Conservation (phyloP, 2,888 invertebrate species). For the Dasypolia templi region DNA sequence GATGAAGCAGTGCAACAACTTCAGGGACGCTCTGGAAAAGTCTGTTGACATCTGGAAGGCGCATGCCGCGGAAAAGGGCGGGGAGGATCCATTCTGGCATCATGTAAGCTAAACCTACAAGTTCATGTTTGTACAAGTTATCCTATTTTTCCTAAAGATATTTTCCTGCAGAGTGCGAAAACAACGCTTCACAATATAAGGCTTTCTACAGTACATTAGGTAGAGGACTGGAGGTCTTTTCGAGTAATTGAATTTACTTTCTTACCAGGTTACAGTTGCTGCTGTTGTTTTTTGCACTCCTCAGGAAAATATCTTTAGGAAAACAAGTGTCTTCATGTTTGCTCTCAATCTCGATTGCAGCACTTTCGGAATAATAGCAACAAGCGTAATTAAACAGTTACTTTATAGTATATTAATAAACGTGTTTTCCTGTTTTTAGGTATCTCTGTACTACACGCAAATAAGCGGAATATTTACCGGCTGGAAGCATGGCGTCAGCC, state of each 20-base stretch:
- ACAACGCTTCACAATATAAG: not conserved
- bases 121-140: not conserved
- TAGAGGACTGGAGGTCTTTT: not conserved
- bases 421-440: constrained; percentile 80
- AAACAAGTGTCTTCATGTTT: not conserved
- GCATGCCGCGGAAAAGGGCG: constrained; percentile 87
- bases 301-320: not conserved
- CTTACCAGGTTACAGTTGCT: not conserved
- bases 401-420: not conserved
- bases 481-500: constrained; percentile 92
- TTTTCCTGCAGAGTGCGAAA: not conserved
- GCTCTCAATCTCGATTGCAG: not conserved
- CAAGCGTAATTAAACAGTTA: not conserved
- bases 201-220: not conserved
- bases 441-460: constrained; percentile 94
- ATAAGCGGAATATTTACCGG: constrained; percentile 94
- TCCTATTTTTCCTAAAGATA: not conserved
- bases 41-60: constrained; percentile 92
- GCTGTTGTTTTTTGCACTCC: not conserved
- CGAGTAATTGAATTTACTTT: not conserved
- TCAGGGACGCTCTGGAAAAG: constrained; percentile 91
- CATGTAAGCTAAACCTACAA: constrained; percentile 90
- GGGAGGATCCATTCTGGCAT: constrained; percentile 94
- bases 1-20: constrained; percentile 91
- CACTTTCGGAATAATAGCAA: not conserved